Base-by-base conservation (phyloP, 2,888 invertebrate genomes). In the Dysmachus trigonus region DNA sequence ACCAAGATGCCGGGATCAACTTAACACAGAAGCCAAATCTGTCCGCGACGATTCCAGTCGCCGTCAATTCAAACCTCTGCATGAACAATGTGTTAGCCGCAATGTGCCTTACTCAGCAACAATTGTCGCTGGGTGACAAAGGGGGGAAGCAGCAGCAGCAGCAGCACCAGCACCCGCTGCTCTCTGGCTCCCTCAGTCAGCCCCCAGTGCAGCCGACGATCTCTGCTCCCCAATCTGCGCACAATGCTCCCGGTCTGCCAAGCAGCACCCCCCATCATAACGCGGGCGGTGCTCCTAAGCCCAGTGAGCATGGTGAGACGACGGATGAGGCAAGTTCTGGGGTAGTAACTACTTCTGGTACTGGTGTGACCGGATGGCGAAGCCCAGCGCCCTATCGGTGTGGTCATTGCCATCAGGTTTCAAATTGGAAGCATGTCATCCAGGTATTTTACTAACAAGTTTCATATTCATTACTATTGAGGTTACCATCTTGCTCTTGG, bases 371-470 rank as follows among this genome's bases (percentile, higher is more conserved):
- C 88, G 92, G 91, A 90, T 92, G 92, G 90, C 92, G 93, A 88
- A 92, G 92, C 91, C 93, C 93, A 90, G 93, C 93, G 91, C 94
- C 94, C 90, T 94, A 94, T 91, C 95, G 95, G 91, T 96, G 96
- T 93, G 96, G 96, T 89, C 96, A 96, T 93, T 96, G 96, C 93
- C 95, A 95, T 93, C 96, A 96, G 93, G 93, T 95, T 91, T 96
- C 96, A 89, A 96, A 96, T 93, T 96, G 96, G 96, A 96, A 96
- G 94, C 96, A 96, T 94, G 96, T 96, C 91, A 96, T 96, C 93
- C 96, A 96, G 95, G 96, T 96, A 94, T 92, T 90, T 91, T 93
- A 85, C 85, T 85, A 85, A 85, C 85, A 77, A 62, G 71, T 79
- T 62, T 33, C 73, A 74, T 85, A 72, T 73, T 73, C 84, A 84